Evolutionary conservation across 2,888 invertebrate genomes (phyloP), one percentile per base, ranked within the genome.

Genomic region (Sthenelais limicola): DNA sequence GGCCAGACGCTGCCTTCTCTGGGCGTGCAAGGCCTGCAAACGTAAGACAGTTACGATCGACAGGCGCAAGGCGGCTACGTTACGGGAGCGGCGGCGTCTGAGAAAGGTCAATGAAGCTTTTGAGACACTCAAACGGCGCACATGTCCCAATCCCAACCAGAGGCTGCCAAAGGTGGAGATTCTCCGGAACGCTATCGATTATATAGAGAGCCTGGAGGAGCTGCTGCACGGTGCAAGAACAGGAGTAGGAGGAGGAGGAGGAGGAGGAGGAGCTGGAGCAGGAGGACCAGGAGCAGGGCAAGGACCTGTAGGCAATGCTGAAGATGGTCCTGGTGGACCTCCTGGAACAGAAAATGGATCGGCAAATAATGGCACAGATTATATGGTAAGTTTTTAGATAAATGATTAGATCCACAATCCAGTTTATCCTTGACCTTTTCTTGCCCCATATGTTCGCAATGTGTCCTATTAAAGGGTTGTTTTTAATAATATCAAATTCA

Each of bases 61-160:
- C 89, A 90, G 98, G 71, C 91, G 98, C 84, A 97, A 97, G 91
- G 98, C 98, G 5, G 98, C 98, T 0, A 99, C 98, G 0, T 90
- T 99, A 88, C 90, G 98, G 3, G 98, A 99, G 88, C 90, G 98
- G 77, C 90, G 98, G 80, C 90, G 98, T 76, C 91, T 99, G 70
- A 90, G 97, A 86, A 98, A 98, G 94, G 97, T 97, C 74, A 99
- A 99, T 88, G 98, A 99, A 88, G 98, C 98, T 0, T 99, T 98
- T 88, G 98, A 99, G 88, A 92, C 95, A 76, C 89, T 99, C 48
- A 94, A 98, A 84, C 91, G 94, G 82, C 90, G 98, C 71, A 97
- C 98, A 0, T 94, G 97, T 82, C 94, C 95, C 73, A 96, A 96
- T 89, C 98, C 98, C 0, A 97, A 95, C 84, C 98, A 98, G 83